Conservation (phyloP, 2,113 vertebrate genomes). For the Ceratotherium simum region DNA sequence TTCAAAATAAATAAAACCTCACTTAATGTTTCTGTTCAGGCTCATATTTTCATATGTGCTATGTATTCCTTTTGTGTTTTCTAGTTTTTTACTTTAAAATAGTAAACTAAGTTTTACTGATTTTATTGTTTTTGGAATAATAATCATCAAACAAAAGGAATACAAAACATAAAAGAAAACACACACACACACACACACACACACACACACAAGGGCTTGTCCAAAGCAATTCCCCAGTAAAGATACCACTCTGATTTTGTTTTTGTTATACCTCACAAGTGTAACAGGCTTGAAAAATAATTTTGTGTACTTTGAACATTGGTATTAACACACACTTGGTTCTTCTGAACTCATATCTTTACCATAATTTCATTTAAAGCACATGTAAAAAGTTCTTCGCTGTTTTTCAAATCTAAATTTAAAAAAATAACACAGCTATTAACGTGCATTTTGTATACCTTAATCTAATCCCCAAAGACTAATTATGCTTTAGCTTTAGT, state of each 20-base stretch:
- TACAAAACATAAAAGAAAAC: not conserved
- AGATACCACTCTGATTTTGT: not conserved
- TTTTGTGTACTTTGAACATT: not conserved
- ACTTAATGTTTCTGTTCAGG: not conserved
- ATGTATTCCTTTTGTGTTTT: not conserved
- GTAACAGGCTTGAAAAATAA: not conserved
- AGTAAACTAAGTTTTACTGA: not conserved
- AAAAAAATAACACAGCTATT: not conserved
- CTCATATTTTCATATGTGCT: not conserved
- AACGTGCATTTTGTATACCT: not conserved
- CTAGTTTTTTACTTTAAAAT: not conserved
- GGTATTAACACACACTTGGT: not conserved
- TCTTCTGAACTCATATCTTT: not conserved
- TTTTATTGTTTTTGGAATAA: not conserved
- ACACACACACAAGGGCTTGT: not conserved
- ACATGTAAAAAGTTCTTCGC: not conserved
- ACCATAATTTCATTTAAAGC: not conserved
- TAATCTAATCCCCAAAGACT: conserved; percentile 29
- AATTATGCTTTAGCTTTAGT: conserved; percentile 33
- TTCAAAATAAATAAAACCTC: not conserved
- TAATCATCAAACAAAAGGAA: not conserved
- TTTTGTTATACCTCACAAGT: not conserved
- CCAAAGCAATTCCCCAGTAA: not conserved
- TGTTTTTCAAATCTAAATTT: not conserved
- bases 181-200: not conserved